Evolutionary conservation across 2,113 vertebrate species (phyloP), one percentile per base, ranked within the genome.

Genomic region (Morphnarchus princeps): DNA sequence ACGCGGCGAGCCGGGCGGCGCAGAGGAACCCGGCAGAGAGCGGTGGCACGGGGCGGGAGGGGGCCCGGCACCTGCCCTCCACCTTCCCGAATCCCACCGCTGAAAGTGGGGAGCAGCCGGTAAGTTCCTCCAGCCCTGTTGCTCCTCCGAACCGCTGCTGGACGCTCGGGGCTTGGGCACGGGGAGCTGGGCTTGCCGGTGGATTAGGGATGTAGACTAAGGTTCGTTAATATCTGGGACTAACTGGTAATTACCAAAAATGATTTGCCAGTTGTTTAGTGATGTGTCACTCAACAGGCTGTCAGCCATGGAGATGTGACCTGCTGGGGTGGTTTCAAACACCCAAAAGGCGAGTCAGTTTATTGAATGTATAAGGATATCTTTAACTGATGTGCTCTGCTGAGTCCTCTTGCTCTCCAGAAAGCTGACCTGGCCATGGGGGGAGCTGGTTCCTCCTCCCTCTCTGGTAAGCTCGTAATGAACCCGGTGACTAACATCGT

Each of bases 141-240:
- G 3, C 43, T 43, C 19, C 72, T 74, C 43, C 6, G 3, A 47
- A 21, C 31, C 2, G 3, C n/a, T 1, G 5, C 34, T 5, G 3
- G 16, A 3, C 3, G 6, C 16, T 26, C 2, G 0, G 16, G 59
- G 28, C 43, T 76, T 0, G 1, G 63, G 66, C 61, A 36, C 9
- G 8, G 74, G 58, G 6, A 11, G 36, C 45, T 69, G 55, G 77
- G 67, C 50, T 79, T 0, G 0, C 2, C 0, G 0, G 3, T 19
- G 52, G 31, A 13, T 29, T 21, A 9, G 72, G 61, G 47, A 6
- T 1, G 0, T 29, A 50, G 34, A 3, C 32, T 43, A 10, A 20
- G 19, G 21, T 22, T 32, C 0, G 0, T 42, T 45, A 45, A 5
- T 50, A 9, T 9, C 36, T 19, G 67, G 42, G 18, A 21, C 43